A percentile compares a stretch with the other conserved stretches of the same genome.
Evolutionary conservation across 2,113 vertebrate species (phyloP).

Genomic region (Sebastes schlegelii): DNA sequence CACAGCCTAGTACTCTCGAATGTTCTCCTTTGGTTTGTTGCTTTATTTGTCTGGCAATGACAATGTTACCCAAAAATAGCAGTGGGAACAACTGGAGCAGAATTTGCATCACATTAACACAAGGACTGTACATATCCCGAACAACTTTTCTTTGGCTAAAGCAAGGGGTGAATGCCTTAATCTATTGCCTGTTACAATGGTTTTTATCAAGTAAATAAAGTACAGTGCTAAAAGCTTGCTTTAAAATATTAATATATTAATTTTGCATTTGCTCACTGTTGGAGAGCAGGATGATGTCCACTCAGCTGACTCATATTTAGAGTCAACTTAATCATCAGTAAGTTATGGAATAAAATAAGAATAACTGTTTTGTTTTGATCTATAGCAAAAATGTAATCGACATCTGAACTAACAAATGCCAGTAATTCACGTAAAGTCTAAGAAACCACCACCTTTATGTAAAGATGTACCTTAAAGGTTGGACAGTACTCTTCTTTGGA

Average conservation of each 20-base stretch:
- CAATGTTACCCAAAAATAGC: conserved; percentile 39
- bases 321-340: conserved; percentile 1
- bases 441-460: neutral
- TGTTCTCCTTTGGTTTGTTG: conserved; percentile 38
- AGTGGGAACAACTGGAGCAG: conserved; percentile 31
- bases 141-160: conserved; percentile 12
- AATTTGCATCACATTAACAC: conserved; percentile 43
- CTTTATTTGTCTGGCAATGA: conserved; percentile 35
- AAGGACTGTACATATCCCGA: conserved; percentile 6
- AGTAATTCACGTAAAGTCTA: neutral
- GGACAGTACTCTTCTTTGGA: neutral
- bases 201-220: conserved; percentile 11
- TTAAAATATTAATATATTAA: neutral
- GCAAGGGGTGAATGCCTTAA: neutral
- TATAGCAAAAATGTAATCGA: neutral
- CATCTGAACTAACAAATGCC: neutral
- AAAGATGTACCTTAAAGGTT: neutral
- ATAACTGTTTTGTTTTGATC: conserved; percentile 2
- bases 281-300: conserved; percentile 23
- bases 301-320: neutral
- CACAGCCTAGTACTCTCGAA: conserved; percentile 38
- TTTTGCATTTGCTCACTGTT: conserved; percentile 20
- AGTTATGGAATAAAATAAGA: neutral
- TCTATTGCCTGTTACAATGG: neutral
- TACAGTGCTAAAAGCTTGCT: no score